Conservation (phyloP, 2,113 vertebrate genomes). For the Oryzias woworae region DNA sequence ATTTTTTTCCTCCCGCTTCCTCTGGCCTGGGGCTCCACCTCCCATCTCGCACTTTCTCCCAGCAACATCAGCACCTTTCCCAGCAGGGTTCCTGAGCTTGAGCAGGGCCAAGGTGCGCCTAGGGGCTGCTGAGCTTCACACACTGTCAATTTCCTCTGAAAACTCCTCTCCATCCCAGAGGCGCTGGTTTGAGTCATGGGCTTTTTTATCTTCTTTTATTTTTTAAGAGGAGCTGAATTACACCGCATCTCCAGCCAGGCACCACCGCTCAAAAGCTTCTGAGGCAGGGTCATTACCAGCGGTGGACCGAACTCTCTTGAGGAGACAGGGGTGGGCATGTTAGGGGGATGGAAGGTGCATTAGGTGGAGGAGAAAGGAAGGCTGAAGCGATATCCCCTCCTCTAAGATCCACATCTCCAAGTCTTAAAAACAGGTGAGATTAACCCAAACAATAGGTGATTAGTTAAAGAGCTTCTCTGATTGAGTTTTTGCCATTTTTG, state of each 20-base stretch:
- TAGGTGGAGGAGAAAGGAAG: slow-evolving; percentile 41
- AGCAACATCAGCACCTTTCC: slow-evolving; percentile 75
- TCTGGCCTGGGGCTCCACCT: slow-evolving; percentile 57
- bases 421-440: slow-evolving; percentile 52
- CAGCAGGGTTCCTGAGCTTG: slow-evolving; percentile 61
- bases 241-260: slow-evolving; percentile 45
- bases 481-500: too few species aligned
- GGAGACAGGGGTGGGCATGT: slow-evolving; percentile 6
- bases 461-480: neutral
- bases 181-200: slow-evolving; percentile 55
- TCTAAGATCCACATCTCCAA: slow-evolving; percentile 37
- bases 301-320: slow-evolving; percentile 59
- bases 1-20: slow-evolving; percentile 23
- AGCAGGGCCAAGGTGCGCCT: slow-evolving; percentile 53
- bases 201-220: slow-evolving; percentile 24
- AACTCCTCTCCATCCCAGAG: slow-evolving; percentile 55
- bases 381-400: slow-evolving; percentile 48
- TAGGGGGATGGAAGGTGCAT: slow-evolving; percentile 15
- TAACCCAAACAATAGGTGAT: slow-evolving; percentile 29
- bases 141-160: slow-evolving; percentile 64
- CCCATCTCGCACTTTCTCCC: slow-evolving; percentile 32
- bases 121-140: slow-evolving; percentile 59
- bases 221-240: slow-evolving; percentile 45
- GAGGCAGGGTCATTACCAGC: slow-evolving; percentile 68
- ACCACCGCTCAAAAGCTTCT: slow-evolving; percentile 63